Base-by-base conservation (phyloP, 2,888 invertebrate genomes). In the Zhuqinia jingwanae region DNA sequence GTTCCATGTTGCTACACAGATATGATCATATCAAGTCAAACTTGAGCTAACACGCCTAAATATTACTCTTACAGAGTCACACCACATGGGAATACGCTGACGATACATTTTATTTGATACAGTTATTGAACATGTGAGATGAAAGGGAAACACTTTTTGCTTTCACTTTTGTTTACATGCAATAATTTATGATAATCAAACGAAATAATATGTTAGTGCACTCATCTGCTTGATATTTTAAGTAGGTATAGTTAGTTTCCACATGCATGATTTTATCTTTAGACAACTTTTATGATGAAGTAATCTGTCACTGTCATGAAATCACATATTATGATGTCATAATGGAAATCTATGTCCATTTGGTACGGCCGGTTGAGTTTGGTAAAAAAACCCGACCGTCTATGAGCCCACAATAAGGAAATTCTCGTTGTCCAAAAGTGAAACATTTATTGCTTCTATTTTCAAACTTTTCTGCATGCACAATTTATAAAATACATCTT, bases 301-400 rank as follows among this genome's bases (percentile, higher is more conserved):
- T 25, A 80, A 80, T 80, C 68, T 65, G 80, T 68, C 80, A 80
- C 36, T 80, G 80, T 80, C 80, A 80, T 30, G 42, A 50, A 65
- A 53, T 80, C 73, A 73, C 50, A 22, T 27, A 17, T 25, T 50
- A 10, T 50, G 27, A 27, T 20, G 30, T 50, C 73, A 70, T 45
- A 70, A 45, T 36, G 45, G 8, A 70, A n/a, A n/a, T n/a, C 36
- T 42, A 10, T 47, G 36, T 45, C 70, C 22, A 36, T 70, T 70
- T 42, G 70, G 20, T 13, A 45, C 36, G 8, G 45, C 20, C 20
- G 22, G 70, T 36, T 36, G 36, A 36, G 36, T 36, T 8, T 8
- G 20, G 45, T 8, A 22, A 13, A 70, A 13, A 65, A 11, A 30
- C 17, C 45, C 1, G 20, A 20, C 22, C 36, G 70, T 45, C 20